Percentiles rank a stretch among this genome's conserved stretches.
Evolutionary conservation across 2,797 vertebrate genomes (phyloP).

Genomic region (Acanthopagrus latus): DNA sequence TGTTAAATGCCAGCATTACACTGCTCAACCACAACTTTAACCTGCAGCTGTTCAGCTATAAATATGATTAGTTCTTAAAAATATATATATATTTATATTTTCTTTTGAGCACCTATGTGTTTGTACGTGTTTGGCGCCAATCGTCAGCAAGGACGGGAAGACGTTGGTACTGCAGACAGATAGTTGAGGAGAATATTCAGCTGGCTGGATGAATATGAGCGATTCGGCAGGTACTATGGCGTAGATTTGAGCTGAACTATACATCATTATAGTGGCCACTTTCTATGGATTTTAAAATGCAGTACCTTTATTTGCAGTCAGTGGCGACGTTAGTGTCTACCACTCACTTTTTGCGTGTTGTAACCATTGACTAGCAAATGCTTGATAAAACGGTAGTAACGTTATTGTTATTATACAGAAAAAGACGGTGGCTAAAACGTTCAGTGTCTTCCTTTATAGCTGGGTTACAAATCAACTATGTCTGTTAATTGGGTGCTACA

Average conservation of each 20-base stretch:
- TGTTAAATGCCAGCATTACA: too few relatives aligned
- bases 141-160: background rate
- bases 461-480: too few relatives aligned
- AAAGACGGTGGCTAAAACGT: background rate
- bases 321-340: background rate
- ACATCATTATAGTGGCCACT: background rate
- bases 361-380: background rate
- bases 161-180: accelerated
- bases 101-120: too few relatives aligned
- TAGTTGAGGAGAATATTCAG: accelerated
- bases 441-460: background rate
- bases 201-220: constrained; percentile 29
- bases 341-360: background rate
- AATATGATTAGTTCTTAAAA: too few relatives aligned
- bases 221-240: constrained; percentile 10
- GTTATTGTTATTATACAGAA: too few relatives aligned
- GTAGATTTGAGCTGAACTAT: accelerated
- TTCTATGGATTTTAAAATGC: background rate
- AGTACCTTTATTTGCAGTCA: background rate
- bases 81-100: too few relatives aligned
- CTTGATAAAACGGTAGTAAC: background rate
- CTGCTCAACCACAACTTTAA: background rate
- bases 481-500: background rate
- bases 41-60: background rate
- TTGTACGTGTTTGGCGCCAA: constrained; percentile 12